These are phyloP conservation scores for Peromyscus attwateri DNA, from an alignment of 2,797 vertebrate species.

Conservation along the genomic window DNA sequence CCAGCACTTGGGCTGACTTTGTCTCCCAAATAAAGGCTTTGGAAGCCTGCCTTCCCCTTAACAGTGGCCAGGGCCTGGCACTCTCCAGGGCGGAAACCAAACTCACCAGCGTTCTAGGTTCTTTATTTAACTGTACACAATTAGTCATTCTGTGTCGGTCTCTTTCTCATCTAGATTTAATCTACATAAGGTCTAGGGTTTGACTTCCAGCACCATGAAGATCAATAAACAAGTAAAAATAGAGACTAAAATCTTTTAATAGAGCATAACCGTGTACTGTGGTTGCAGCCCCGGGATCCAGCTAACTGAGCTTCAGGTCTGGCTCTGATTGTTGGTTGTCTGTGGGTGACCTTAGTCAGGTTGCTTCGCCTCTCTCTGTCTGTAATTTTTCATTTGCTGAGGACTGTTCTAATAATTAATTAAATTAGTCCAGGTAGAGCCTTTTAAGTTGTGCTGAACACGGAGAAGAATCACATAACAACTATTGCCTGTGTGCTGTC, in stretches of 20 bases:
- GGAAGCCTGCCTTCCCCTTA: not conserved
- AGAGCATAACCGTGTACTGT: not conserved
- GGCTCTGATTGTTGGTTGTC: not conserved
- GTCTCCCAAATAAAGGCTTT: not conserved
- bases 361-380: slow-evolving; percentile 5
- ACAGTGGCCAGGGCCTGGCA: not conserved
- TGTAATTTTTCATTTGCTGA: not conserved
- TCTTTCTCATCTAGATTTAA: slow-evolving; percentile 19
- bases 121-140: slow-evolving; percentile 40
- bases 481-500: not conserved
- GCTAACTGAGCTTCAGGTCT: not conserved
- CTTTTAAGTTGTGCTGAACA: not conserved
- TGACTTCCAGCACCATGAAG: not conserved
- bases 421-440: not conserved
- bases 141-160: not conserved
- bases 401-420: not conserved
- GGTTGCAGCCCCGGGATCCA: not conserved
- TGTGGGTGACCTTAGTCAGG: not conserved
- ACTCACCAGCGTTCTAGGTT: not conserved
- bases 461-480: not conserved
- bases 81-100: not conserved
- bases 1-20: not conserved
- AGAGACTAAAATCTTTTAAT: not conserved
- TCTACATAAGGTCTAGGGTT: not conserved
- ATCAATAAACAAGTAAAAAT: not conserved